Evolutionary conservation across 2,113 vertebrate species (phyloP).

Genomic region (Gambusia holbrooki): DNA sequence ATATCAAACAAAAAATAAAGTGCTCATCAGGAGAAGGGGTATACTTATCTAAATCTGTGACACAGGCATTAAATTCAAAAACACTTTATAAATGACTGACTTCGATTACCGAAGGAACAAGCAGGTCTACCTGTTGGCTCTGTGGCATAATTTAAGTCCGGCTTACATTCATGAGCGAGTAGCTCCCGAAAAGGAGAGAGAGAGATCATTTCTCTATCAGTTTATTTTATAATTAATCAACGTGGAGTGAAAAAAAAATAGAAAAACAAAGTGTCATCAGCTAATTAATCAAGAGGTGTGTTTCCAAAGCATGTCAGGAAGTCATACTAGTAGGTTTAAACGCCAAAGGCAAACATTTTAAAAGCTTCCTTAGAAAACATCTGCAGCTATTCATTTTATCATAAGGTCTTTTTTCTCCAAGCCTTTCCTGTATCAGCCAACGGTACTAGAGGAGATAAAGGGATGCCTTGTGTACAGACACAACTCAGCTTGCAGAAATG

Average conservation of each 20-base stretch:
- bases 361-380: not conserved
- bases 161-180: not conserved
- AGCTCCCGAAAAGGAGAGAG: not conserved
- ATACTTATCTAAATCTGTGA: too few species aligned
- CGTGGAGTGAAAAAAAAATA: not conserved
- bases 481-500: too few species aligned
- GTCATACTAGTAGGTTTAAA: not conserved
- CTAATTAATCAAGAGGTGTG: not conserved
- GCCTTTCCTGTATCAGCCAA: not conserved
- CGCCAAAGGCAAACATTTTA: not conserved
- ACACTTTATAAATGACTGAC: too few species aligned
- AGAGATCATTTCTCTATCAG: not conserved
- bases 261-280: not conserved
- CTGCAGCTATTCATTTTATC: not conserved
- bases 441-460: not conserved
- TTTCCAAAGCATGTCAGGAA: not conserved
- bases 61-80: not conserved
- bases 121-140: too few species aligned
- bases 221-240: not conserved
- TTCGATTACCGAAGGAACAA: too few species aligned
- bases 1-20: not conserved
- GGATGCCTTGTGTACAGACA: too few species aligned
- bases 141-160: too few species aligned
- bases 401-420: too few species aligned
- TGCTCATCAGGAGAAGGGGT: not conserved